phyloP scores from a whole-genome alignment of 1,140 invertebrate genomes.

The Sipha flava region DNA sequence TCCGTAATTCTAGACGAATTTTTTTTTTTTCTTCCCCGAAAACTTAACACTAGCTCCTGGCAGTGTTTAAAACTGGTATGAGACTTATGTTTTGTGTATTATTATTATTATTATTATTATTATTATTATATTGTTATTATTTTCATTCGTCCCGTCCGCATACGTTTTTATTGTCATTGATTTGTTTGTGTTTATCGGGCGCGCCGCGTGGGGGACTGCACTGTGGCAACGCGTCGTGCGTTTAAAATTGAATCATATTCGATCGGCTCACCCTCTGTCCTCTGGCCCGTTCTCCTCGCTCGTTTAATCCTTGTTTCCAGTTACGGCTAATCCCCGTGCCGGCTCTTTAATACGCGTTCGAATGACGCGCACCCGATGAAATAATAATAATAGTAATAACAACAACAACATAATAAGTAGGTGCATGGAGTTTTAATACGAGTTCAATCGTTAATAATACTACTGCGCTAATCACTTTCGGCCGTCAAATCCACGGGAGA shows the following conservation, averaged over 20 bases:
- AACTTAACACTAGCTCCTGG: constrained; percentile 10
- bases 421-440: background rate
- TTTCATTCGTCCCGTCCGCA: too few species aligned
- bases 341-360: background rate
- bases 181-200: background rate
- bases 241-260: constrained; percentile 9
- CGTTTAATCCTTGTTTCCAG: constrained; percentile 25
- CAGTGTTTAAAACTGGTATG: constrained; percentile 6
- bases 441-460: background rate
- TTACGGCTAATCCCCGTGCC: constrained; percentile 15
- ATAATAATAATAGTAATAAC: background rate
- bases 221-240: background rate
- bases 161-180: background rate
- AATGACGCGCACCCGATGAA: background rate
- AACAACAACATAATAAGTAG: too few species aligned
- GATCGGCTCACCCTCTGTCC: background rate
- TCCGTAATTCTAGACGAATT: constrained; percentile 26
- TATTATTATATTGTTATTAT: background rate
- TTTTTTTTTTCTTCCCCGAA: too few species aligned
- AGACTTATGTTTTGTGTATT: background rate
- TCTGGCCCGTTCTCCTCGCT: background rate
- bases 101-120: background rate
- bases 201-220: background rate
- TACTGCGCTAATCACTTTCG: too few species aligned
- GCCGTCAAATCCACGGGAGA: too few species aligned